Percentiles rank a stretch among this genome's conserved stretches.
Evolutionary conservation across 2,888 invertebrate genomes (phyloP).

Genomic region (Gasteruption jaculator): DNA sequence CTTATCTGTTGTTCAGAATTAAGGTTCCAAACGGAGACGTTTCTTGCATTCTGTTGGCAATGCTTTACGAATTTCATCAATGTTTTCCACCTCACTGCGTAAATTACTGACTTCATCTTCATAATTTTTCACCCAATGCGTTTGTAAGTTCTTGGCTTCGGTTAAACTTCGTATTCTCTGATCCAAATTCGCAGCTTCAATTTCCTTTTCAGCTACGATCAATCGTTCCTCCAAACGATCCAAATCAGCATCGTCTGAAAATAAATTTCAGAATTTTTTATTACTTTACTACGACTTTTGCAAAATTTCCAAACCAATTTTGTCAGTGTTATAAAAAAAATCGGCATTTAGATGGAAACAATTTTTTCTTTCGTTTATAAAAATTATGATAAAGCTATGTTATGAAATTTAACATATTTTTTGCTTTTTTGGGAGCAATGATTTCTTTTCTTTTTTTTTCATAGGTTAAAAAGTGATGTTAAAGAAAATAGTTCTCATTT

Average conservation of each 20-base stretch:
- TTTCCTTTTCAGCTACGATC: constrained; percentile 65
- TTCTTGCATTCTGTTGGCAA: constrained; percentile 80
- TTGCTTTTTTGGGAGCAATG: too few species aligned
- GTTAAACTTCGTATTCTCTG: constrained; percentile 70
- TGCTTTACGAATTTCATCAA: constrained; percentile 74
- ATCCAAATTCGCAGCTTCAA: constrained; percentile 70
- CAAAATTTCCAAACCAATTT: constrained; percentile 2
- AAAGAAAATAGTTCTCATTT: too few species aligned
- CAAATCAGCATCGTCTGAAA: constrained; percentile 60
- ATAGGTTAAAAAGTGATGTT: too few species aligned
- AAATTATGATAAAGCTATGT: background rate
- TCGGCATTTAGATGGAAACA: too few species aligned
- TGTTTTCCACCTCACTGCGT: constrained; percentile 73
- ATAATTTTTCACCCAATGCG: constrained; percentile 74
- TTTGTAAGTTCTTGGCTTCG: constrained; percentile 57
- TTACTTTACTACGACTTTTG: background rate
- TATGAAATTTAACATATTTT: background rate
- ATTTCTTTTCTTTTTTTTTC: too few species aligned
- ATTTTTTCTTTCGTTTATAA: too few species aligned
- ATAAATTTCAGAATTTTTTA: constrained; percentile 5
- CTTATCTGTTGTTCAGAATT: constrained; percentile 19
- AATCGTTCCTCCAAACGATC: constrained; percentile 67
- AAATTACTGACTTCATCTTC: constrained; percentile 70
- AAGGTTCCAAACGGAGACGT: constrained; percentile 71
- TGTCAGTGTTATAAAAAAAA: background rate